Evolutionary conservation across 2,888 invertebrate genomes (phyloP), one percentile per base, ranked within the genome.

Genomic region (Luperina testacea): DNA sequence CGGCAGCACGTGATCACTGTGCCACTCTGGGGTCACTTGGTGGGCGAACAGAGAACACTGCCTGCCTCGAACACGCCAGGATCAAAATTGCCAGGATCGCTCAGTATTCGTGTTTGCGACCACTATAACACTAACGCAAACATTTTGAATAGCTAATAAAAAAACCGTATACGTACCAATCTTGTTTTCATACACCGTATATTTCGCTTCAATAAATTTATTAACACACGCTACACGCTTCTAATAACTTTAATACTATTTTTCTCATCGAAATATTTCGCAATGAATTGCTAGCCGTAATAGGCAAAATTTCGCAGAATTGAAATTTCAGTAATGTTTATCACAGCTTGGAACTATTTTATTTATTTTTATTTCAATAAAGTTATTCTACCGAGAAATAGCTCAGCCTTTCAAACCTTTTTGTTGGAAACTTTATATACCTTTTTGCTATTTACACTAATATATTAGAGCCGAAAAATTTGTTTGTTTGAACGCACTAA

Each of bases 181-280:
- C 24, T 24, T 45, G 24, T 72, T 48, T 20, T 27, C 38, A 42
- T 20, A 2, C 0, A 53, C 9, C 15, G 6, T 6, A 15, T 27
- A 38, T 45, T 61, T 20, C 27, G 7, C 9, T 11, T 61, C 61
- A 73, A 70, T 57, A 15, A 51, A 38, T 68, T 38, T 48, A n/a
- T 20, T 45, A 11, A n/a, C n/a, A n/a, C n/a, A n/a, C n/a, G n/a
- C n/a, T n/a, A n/a, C n/a, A 53, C n/a, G 38, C 67, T 68, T 45
- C 32, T 1, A 32, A 20, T 6, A 72, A n/a, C 2, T 81, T 38
- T n/a, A 38, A 59, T 64, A 61, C 38, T 32, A n/a, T 83, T 72
- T 59, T 51, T 72, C 8, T 27, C 7, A 1, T 24, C 11, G 17
- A 72, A 61, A 57, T 74, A 38, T 67, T 79, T 61, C 1, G n/a